Evolutionary conservation across 2,113 vertebrate species (phyloP), one percentile per base, ranked within the genome.

Genomic region (Triplophysa siluroides): DNA sequence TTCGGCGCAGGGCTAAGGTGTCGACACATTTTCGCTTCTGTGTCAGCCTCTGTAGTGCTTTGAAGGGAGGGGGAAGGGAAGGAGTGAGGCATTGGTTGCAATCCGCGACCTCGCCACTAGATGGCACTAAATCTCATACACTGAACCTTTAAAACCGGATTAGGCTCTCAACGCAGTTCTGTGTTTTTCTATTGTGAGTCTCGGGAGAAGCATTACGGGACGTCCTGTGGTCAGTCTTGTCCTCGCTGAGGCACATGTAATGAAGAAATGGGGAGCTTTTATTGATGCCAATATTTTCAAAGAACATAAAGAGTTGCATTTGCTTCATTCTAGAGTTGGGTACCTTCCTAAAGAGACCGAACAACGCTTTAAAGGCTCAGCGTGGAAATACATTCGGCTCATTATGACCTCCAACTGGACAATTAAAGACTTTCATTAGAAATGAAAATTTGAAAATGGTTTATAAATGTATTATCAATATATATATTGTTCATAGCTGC

Each of bases 241-340:
- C 54, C 8, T 21, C 54, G 7, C 19, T 19, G 54, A 56, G 18
- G 19, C 7, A 8, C n/a, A 3, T n/a, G 54, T 56, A 56, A n/a
- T 56, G 54, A 58, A n/a, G 54, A 58, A 3, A 52, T 52, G 4
- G 4, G 14, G 14, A 18, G 50, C 2, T 21, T 58, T 58, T 21
- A 58, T 58, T 58, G 54, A 58, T 58, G 19, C 8, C 9, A 21
- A 58, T 58, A 58, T 58, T 58, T 58, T 3, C 54, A 21, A 16
- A 58, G 54, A 58, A 58, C 54, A 58, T 58, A 58, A 58, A 58
- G 54, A 58, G 54, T 21, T 58, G 54, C 54, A 58, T 58, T 58
- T 58, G 54, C 18, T 58, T 58, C n/a, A 58, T 21, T 58, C n/a
- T 21, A 19, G 16, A n/a, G 19, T 58, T 21, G 50, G 13, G 4